These are phyloP conservation scores for Pantala flavescens DNA, from an alignment of 1,140 invertebrate genomes.

Conservation along the genomic window DNA sequence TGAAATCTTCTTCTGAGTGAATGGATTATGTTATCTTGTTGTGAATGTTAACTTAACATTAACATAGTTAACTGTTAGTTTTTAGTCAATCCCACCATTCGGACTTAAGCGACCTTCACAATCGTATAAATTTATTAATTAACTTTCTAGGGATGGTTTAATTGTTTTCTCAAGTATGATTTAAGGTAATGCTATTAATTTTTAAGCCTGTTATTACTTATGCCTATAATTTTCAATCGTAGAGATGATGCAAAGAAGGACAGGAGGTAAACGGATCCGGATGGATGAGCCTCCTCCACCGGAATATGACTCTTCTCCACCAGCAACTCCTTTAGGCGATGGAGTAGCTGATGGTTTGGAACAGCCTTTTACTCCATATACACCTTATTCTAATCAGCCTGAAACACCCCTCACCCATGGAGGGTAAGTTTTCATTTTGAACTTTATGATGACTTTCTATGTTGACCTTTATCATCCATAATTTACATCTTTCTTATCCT, in stretches of 20 bases:
- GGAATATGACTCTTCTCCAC: slow-evolving; percentile 56
- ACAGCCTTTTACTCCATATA: slow-evolving; percentile 36
- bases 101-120: too few species aligned
- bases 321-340: slow-evolving; percentile 45
- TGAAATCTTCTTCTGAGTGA: too few species aligned
- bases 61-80: too few species aligned
- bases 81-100: too few species aligned
- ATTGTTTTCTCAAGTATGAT: too few species aligned
- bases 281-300: slow-evolving; percentile 80
- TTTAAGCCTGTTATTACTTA: too few species aligned
- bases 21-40: too few species aligned
- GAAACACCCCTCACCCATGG: slow-evolving; percentile 39
- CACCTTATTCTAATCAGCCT: slow-evolving; percentile 34
- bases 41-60: too few species aligned
- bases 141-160: too few species aligned
- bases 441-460: slow-evolving; percentile 3
- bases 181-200: too few species aligned
- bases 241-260: slow-evolving; percentile 56
- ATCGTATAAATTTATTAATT: too few species aligned
- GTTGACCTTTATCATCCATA: slow-evolving; percentile 12
- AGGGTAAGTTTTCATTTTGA: slow-evolving; percentile 28
- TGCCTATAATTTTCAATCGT: too few species aligned
- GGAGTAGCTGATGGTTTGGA: slow-evolving; percentile 27
- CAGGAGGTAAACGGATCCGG: slow-evolving; percentile 73
- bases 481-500: neutral